Evolutionary conservation across 64 coral and sea anemone species (phyloP).

Genomic region (Montipora capricornis): DNA sequence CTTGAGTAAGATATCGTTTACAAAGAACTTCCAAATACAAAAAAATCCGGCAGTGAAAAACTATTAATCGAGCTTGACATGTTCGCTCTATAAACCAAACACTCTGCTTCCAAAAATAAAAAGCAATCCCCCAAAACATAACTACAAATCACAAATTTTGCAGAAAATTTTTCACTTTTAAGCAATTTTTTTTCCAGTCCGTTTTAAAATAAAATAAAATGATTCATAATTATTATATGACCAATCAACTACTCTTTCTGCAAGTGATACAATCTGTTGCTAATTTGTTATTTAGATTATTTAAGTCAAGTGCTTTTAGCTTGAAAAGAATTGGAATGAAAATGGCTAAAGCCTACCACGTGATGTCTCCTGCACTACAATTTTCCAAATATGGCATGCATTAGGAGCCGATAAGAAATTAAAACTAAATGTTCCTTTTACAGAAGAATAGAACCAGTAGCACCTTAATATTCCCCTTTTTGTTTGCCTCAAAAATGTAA

Average conservation of each 20-base stretch:
- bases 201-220: conserved; percentile 21
- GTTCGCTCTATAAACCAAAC: background rate
- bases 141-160: background rate
- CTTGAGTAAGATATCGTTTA: background rate
- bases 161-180: background rate
- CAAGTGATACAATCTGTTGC: conserved; percentile 48
- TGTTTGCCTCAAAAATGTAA: background rate
- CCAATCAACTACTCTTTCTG: conserved; percentile 16
- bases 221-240: background rate
- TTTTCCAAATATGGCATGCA: background rate
- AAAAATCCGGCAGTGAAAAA: background rate
- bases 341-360: background rate
- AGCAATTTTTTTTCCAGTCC: background rate
- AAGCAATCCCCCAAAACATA: background rate
- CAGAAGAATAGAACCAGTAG: background rate
- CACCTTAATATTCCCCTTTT: conserved; percentile 27
- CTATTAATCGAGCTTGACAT: background rate
- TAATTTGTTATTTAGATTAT: background rate
- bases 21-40: background rate
- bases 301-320: background rate
- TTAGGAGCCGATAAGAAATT: background rate
- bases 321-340: background rate
- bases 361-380: background rate
- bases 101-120: background rate
- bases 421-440: background rate